Base-by-base conservation (phyloP, 2,888 invertebrate species). In the Pollenia angustigena region DNA sequence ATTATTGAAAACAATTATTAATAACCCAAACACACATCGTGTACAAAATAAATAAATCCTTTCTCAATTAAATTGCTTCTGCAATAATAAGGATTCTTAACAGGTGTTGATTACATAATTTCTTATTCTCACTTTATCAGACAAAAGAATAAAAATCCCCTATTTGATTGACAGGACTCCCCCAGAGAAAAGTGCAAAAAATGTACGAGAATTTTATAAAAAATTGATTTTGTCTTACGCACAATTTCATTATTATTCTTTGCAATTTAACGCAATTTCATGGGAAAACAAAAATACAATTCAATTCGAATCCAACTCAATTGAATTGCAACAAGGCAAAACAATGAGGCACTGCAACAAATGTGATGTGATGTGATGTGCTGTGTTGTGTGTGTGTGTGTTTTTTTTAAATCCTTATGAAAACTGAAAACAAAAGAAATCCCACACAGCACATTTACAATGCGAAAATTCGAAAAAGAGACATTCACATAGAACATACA, bases 61-160 rank as follows among this genome's bases (percentile, higher is more conserved):
- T 74, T 74, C 79, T 54, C 74, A 79, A 80, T 74, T 74, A 60
- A 74, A n/a, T n/a, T n/a, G n/a, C n/a, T n/a, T n/a, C n/a, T n/a
- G n/a, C n/a, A n/a, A n/a, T n/a, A n/a, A 74, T 68, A 60, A 40
- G 42, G 60, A 80, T 74, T 85, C 58, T 18, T 60, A 87, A 87
- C 87, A 87, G 87, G 87, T 87, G 87, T 87, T 81, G 84, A 84
- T 84, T 78, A 68, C 69, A 81, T 78, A 87, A 87, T 75, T 81
- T 84, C 87, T 87, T 87, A 81, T 84, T 78, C 81, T 78, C 78
- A 81, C 84, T 87, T 84, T 60, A 66, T 81, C 16, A 42, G 4
- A 60, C 79, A 66, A 46, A 2, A 23, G 0, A 46, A 68, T 32
- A n/a, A 42, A 50, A 60, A 75, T 72, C 74, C 69, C 62, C 18